Evolutionary conservation across 2,888 invertebrate genomes (phyloP).

Genomic region (Lasiommata megera): DNA sequence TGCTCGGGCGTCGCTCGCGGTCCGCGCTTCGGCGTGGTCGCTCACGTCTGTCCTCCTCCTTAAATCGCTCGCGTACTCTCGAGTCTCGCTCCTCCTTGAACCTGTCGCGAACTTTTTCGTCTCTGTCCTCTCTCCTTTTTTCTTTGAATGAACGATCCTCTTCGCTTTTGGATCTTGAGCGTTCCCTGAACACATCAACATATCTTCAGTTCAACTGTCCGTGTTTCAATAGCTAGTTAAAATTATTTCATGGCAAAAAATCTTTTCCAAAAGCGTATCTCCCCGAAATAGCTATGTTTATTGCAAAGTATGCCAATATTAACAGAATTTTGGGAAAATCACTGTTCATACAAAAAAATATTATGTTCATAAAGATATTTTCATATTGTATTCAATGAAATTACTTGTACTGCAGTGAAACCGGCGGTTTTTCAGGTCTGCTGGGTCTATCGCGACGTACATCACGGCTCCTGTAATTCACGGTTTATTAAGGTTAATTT

Average conservation of each 20-base stretch:
- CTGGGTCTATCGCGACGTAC: slow-evolving; percentile 53
- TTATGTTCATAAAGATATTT: too few relatives aligned
- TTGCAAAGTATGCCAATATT: too few relatives aligned
- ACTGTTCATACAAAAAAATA: too few relatives aligned
- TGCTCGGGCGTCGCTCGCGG: slow-evolving; percentile 2
- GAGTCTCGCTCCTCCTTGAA: slow-evolving; percentile 24
- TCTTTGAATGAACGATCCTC: slow-evolving; percentile 51
- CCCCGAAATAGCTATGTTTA: too few relatives aligned
- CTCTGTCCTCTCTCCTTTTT: slow-evolving; percentile 32
- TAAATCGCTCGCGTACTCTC: slow-evolving; percentile 24
- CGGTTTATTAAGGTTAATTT: slow-evolving; percentile 22
- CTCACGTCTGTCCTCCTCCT: slow-evolving; percentile 26
- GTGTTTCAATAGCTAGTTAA: too few relatives aligned
- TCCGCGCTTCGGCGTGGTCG: slow-evolving; percentile 17
- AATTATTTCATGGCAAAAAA: too few relatives aligned
- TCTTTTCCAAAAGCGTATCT: too few relatives aligned
- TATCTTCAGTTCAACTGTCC: not conserved
- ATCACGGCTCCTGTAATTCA: slow-evolving; percentile 61
- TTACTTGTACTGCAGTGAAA: slow-evolving; percentile 22
- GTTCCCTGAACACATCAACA: slow-evolving; percentile 38
- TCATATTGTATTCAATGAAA: too few relatives aligned
- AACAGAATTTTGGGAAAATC: too few relatives aligned
- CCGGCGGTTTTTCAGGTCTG: slow-evolving; percentile 47
- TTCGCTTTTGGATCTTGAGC: slow-evolving; percentile 48
- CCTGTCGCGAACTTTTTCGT: slow-evolving; percentile 7